phyloP scores from a whole-genome alignment of 2,888 invertebrate genomes.

The Seladonia tumulorum region DNA sequence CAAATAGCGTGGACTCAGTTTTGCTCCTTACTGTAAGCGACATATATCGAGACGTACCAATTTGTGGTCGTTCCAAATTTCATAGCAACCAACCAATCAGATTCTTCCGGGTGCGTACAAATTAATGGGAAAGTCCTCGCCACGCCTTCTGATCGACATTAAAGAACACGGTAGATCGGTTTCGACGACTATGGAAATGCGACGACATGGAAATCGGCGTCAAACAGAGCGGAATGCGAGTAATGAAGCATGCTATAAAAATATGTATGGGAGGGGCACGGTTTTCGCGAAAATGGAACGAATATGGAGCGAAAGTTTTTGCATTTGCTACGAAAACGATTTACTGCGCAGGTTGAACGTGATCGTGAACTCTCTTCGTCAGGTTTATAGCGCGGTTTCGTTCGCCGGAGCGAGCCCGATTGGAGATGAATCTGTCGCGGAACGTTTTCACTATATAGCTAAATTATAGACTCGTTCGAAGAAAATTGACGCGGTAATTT shows the following conservation, averaged over 20 bases:
- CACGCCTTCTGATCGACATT: neutral
- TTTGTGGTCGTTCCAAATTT: neutral
- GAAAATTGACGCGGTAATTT: neutral
- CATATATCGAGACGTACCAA: too few relatives aligned
- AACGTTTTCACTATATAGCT: neutral
- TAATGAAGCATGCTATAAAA: conserved; percentile 47
- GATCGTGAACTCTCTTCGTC: neutral
- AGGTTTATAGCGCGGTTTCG: neutral
- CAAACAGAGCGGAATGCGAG: conserved; percentile 50
- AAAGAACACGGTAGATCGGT: neutral
- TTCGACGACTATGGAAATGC: neutral
- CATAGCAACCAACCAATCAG: neutral
- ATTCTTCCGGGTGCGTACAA: neutral
- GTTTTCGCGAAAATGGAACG: conserved; percentile 59
- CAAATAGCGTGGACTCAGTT: too few relatives aligned
- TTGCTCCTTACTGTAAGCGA: too few relatives aligned
- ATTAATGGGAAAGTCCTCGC: neutral
- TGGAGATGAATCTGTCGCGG: neutral
- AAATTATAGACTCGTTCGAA: neutral
- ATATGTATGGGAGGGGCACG: conserved; percentile 33
- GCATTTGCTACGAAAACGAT: conserved; percentile 4
- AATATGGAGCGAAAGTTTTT: conserved; percentile 65
- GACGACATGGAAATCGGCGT: conserved; percentile 17
- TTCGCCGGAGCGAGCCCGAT: neutral
- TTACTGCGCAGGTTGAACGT: neutral